These are phyloP conservation scores for Yasuhikotakia modesta DNA, from an alignment of 2,797 vertebrate species.

Conservation along the genomic window DNA sequence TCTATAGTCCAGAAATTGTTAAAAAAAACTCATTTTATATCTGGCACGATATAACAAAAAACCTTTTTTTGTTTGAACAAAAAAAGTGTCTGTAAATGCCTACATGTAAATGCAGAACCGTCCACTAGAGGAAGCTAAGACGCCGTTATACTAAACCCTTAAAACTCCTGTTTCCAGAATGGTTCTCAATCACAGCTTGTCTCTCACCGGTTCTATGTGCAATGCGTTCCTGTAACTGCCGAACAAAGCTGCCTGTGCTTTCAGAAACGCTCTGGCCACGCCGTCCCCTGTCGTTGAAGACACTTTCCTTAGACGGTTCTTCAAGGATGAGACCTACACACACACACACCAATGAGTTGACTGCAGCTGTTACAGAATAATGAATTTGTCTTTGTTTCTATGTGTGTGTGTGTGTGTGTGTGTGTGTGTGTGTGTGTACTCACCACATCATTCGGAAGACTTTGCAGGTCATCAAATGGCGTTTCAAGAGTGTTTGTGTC, in stretches of 20 bases:
- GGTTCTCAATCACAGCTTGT: too few species aligned
- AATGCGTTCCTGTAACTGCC: constrained; percentile 94
- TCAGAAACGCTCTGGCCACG: constrained; percentile 92
- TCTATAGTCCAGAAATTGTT: too few species aligned
- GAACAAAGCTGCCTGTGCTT: constrained; percentile 92
- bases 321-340: constrained; percentile 87
- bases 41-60: too few species aligned
- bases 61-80: too few species aligned
- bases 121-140: too few species aligned
- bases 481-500: constrained; percentile 97
- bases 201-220: constrained; percentile 89
- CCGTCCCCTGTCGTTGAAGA: constrained; percentile 91
- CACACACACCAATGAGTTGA: constrained; percentile 1
- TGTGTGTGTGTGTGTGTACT: constrained; percentile 58
- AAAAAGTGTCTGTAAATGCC: too few species aligned
- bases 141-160: too few species aligned
- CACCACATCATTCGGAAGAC: constrained; percentile 95
- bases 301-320: constrained; percentile 92
- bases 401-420: too few species aligned
- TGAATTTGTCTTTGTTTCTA: too few species aligned
- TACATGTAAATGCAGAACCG: too few species aligned
- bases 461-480: constrained; percentile 94
- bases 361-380: background rate
- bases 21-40: too few species aligned
- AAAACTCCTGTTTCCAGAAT: too few species aligned